Evolutionary conservation across 2,797 vertebrate genomes (phyloP).

Genomic region (Enteromius fasciolatus): DNA sequence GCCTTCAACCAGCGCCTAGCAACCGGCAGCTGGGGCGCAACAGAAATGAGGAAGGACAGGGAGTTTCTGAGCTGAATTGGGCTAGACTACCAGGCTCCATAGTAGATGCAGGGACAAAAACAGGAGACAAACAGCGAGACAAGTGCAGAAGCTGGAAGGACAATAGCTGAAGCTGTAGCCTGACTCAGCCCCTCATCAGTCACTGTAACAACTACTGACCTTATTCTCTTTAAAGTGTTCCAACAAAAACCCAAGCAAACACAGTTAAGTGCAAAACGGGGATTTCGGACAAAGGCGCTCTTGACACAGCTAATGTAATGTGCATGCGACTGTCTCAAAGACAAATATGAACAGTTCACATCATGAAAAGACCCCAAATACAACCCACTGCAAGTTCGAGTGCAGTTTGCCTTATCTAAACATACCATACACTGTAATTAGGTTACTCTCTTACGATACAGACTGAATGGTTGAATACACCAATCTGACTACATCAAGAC

Average conservation of each 20-base stretch:
- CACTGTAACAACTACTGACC: constrained; percentile 32
- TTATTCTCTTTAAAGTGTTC: constrained; percentile 32
- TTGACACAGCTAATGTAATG: constrained; percentile 48
- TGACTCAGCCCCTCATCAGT: constrained; percentile 34
- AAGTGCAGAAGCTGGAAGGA: constrained; percentile 28
- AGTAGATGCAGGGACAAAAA: constrained; percentile 29
- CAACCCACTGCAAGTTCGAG: neutral
- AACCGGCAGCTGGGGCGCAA: constrained; percentile 80
- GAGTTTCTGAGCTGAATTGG: constrained; percentile 35
- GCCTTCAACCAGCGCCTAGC: constrained; percentile 89
- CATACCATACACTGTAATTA: neutral
- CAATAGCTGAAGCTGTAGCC: constrained; percentile 12
- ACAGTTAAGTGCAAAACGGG: constrained; percentile 26
- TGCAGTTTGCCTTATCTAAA: neutral
- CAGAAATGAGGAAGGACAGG: constrained; percentile 47
- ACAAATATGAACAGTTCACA: constrained; percentile 13
- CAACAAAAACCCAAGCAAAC: constrained; percentile 37
- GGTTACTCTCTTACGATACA: constrained; percentile 12
- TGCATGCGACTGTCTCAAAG: constrained; percentile 28
- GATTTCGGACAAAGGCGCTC: constrained; percentile 25
- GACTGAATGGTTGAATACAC: neutral
- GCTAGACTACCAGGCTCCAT: constrained; percentile 44
- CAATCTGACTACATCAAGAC: neutral
- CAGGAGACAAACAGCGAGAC: constrained; percentile 30
- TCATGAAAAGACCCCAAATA: neutral